Percentiles rank a stretch among this genome's conserved stretches.
Evolutionary conservation across 2,888 invertebrate genomes (phyloP).

Genomic region (Pristionchus exspectatus): DNA sequence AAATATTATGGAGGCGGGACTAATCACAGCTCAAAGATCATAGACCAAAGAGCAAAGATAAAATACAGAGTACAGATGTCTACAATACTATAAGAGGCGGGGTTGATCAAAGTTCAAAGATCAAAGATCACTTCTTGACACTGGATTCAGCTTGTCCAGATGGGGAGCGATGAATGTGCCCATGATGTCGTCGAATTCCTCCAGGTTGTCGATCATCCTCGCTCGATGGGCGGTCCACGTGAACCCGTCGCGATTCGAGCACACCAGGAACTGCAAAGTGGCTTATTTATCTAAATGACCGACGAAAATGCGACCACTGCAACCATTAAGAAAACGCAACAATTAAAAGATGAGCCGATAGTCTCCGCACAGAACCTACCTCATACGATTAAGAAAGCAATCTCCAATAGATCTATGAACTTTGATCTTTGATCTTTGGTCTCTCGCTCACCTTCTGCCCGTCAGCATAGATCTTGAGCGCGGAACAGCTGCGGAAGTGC

Average conservation of each 20-base stretch:
- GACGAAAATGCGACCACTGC: no score
- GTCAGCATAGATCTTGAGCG: background rate
- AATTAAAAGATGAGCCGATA: no score
- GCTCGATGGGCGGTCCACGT: background rate
- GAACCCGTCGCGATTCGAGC: slow-evolving; percentile 17
- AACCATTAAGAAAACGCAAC: no score
- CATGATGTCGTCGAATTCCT: background rate
- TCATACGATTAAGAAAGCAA: background rate
- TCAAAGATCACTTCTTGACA: background rate
- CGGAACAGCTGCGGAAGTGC: slow-evolving; percentile 27
- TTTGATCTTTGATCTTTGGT: background rate
- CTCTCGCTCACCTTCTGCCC: background rate
- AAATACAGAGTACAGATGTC: no score
- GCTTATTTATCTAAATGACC: background rate
- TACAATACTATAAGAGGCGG: no score
- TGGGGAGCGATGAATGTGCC: background rate
- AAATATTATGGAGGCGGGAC: no score
- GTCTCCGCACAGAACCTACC: background rate
- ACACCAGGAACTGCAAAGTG: background rate
- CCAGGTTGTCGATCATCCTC: slow-evolving; percentile 7
- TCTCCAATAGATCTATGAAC: background rate
- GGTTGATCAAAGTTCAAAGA: background rate
- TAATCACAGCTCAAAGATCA: no score
- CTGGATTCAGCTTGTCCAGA: background rate
- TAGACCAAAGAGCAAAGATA: no score